Evolutionary conservation across 2,888 invertebrate genomes (phyloP).

Genomic region (Subacronicta megacephala): DNA sequence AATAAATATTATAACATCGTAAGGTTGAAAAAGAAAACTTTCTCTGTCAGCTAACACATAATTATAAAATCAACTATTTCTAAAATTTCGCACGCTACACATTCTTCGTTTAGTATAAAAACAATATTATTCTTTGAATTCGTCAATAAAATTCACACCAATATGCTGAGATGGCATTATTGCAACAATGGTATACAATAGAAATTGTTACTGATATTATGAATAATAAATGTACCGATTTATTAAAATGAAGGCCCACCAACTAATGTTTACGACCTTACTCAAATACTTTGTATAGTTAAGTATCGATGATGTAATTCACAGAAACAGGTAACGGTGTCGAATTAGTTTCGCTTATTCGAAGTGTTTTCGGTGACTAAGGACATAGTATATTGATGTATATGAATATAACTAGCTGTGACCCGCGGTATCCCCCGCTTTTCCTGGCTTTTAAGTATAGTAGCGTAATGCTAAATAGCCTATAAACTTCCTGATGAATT

Average conservation of each 20-base stretch:
- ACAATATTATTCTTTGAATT: not conserved
- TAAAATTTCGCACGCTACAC: not conserved
- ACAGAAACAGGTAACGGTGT: constrained; percentile 37
- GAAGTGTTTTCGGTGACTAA: constrained; percentile 8
- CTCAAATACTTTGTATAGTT: constrained; percentile 41
- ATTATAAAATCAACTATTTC: too few relatives aligned
- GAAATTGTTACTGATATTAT: not conserved
- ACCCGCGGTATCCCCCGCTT: too few relatives aligned
- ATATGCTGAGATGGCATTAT: constrained; percentile 6
- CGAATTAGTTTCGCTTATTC: constrained; percentile 19
- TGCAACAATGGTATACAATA: constrained; percentile 13
- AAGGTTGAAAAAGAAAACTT: not conserved
- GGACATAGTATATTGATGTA: constrained; percentile 2
- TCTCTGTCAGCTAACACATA: not conserved
- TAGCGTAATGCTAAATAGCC: too few relatives aligned
- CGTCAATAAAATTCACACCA: constrained; percentile 4
- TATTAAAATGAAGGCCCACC: constrained; percentile 9
- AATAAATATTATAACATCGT: too few relatives aligned
- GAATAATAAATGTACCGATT: not conserved
- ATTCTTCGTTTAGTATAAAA: not conserved
- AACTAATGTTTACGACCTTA: constrained; percentile 46
- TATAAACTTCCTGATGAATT: too few relatives aligned
- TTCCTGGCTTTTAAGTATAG: too few relatives aligned
- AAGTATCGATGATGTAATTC: constrained; percentile 59
- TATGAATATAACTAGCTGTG: too few relatives aligned